These are phyloP conservation scores for Diglossa cyanea DNA, from an alignment of 2,797 vertebrate genomes.

Conservation along the genomic window DNA sequence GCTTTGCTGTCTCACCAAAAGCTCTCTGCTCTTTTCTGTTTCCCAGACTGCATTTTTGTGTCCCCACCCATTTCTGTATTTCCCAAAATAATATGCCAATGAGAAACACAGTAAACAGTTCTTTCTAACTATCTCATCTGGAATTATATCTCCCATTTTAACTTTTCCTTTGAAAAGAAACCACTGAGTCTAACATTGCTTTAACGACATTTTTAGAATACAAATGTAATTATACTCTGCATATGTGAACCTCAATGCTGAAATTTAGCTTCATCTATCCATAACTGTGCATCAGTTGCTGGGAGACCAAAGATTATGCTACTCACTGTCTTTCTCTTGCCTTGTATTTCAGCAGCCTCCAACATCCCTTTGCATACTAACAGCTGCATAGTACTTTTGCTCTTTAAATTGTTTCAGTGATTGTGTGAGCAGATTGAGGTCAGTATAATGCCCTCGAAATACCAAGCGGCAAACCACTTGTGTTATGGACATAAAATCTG, in stretches of 20 bases:
- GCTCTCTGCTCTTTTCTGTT: neutral
- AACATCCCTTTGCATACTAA: neutral
- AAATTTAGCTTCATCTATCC: neutral
- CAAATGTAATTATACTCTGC: slow-evolving; percentile 20
- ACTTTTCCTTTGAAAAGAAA: slow-evolving; percentile 32
- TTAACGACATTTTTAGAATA: neutral
- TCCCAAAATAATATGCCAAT: neutral
- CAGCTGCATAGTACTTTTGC: neutral
- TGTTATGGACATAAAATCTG: neutral
- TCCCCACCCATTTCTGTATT: neutral
- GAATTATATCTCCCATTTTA: slow-evolving; percentile 37
- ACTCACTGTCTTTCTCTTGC: neutral
- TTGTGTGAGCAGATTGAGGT: slow-evolving; percentile 35
- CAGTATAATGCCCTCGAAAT: neutral
- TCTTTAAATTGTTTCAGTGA: slow-evolving; percentile 20
- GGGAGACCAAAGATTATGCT: neutral
- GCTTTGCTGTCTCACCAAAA: neutral
- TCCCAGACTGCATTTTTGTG: neutral
- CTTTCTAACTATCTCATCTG: neutral
- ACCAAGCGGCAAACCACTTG: neutral
- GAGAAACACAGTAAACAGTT: neutral
- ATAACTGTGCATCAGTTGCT: neutral
- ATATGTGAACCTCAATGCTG: neutral
- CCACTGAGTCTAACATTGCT: neutral
- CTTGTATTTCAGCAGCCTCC: neutral